Base-by-base conservation (phyloP, 35 echinoderm and acorn worm genomes). In the Apostichopus californicus region DNA sequence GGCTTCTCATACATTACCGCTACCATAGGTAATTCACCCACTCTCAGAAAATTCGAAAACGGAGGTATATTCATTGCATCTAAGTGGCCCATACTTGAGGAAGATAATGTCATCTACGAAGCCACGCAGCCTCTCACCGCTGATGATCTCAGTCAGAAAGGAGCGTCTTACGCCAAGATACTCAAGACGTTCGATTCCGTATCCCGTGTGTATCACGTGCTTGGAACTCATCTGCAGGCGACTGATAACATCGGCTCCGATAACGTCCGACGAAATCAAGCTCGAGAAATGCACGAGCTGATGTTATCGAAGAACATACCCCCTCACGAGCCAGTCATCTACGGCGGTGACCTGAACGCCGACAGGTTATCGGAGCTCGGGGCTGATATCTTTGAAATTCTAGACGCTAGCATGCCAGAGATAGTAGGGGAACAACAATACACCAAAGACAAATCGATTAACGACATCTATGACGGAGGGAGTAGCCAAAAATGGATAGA, bases 21-120 rank as follows among this genome's bases (percentile, higher is more conserved):
- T 55, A 96, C 95, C 24, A 90, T 95, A 54, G 95, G 95, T 1
- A 90, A 95, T 53, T 91, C 94, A 56, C 86, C 90, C 5, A 80
- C 91, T 0, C 58, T 71, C 6, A 91, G 89, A 26, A 91, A 91
- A 57, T 57, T 93, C 9, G 94, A 90, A 81, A 92, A 95, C 20
- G 86, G 91, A 17, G 94, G 72, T 17, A 86, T 92, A 8, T 96
- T 96, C 59, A 92, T 96, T 21, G 92, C 95, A 10, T 96, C 95
- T 0, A 86, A 90, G 34, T 93, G 92, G 92, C 92, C 92, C 28
- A 93, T 93, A 2, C 23, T 87, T 13, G 66, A 86, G 10, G 80
- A 77, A 71, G 92, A 93, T 66, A 86, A 87, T 18, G 81, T 80
- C 9, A 86, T 93, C 5, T 93, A 86, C 53, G 83, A 93, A 15